phyloP scores from a whole-genome alignment of 2,113 vertebrate genomes.

The Bubo scandiacus region DNA sequence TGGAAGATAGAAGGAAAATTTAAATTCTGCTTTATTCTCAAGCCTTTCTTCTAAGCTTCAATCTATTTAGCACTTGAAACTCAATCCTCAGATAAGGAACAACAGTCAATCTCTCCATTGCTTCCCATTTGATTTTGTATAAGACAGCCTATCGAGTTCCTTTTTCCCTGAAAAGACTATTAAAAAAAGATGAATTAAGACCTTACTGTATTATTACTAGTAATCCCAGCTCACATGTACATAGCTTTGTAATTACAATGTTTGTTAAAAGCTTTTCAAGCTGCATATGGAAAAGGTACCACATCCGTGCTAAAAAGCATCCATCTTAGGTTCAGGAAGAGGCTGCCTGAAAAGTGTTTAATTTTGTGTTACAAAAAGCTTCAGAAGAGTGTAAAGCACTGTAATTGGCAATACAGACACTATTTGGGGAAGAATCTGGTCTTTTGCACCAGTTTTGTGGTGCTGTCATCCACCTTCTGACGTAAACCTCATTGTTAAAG shows the following conservation, averaged over 20 bases:
- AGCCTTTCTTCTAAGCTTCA: not conserved
- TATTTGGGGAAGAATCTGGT: not conserved
- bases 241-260: not conserved
- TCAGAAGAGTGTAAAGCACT: not conserved
- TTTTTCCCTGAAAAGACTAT: not conserved
- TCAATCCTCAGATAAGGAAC: not conserved
- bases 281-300: not conserved
- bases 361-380: not conserved
- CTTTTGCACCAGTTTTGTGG: not conserved
- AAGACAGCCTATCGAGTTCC: not conserved
- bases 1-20: not conserved
- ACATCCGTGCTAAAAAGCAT: not conserved
- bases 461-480: not conserved
- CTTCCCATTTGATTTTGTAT: not conserved
- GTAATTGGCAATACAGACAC: not conserved
- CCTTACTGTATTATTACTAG: not conserved
- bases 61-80: conserved; percentile 8
- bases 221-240: not conserved
- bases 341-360: not conserved
- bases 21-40: not conserved
- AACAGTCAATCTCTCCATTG: not conserved
- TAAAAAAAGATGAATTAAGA: not conserved
- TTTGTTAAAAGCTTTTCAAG: conserved; percentile 5
- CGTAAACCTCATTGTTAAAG: not conserved
- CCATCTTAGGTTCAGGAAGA: not conserved